Conservation (phyloP, 2,888 invertebrate genomes). For the Nephrotoma appendiculata region DNA sequence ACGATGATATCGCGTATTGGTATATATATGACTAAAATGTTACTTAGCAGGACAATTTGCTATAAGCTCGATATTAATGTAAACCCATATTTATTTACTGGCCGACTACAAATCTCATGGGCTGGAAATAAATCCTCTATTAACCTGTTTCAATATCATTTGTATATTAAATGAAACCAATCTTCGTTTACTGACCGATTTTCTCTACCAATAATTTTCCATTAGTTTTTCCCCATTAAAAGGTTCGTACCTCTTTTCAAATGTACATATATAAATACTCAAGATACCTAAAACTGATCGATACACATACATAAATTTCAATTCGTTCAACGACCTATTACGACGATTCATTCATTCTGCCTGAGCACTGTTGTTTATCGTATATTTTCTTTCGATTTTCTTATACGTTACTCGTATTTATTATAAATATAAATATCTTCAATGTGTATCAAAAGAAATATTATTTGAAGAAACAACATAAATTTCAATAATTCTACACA, state of each 20-base stretch:
- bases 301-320: background rate
- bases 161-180: no score
- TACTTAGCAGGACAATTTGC: no score
- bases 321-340: background rate
- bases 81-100: no score
- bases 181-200: background rate
- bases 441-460: background rate
- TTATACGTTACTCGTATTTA: background rate
- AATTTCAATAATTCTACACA: background rate
- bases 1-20: no score
- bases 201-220: background rate
- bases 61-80: no score
- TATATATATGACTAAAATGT: no score
- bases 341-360: background rate
- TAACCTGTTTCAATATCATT: no score
- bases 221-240: background rate
- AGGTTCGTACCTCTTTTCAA: background rate
- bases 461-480: background rate
- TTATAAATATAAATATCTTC: background rate
- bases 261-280: background rate
- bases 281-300: background rate
- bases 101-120: no score
- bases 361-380: background rate
- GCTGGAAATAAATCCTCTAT: no score
- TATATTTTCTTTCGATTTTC: background rate